Conservation (phyloP, 2,888 invertebrate species). For the Drosophila kuntzei region DNA sequence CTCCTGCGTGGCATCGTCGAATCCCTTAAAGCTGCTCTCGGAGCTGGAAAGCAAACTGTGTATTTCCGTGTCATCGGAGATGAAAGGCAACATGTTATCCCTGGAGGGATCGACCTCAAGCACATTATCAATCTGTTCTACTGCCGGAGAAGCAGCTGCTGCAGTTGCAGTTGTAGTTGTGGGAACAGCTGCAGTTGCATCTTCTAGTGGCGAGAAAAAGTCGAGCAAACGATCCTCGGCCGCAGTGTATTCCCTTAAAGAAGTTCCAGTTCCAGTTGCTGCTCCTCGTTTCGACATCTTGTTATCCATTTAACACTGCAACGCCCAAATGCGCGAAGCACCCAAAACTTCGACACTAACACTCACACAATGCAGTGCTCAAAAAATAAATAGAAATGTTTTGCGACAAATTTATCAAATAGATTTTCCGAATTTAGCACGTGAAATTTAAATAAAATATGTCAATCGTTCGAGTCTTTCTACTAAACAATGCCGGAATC, state of each 20-base stretch:
- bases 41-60: slow-evolving; percentile 54
- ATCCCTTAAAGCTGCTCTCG: slow-evolving; percentile 56
- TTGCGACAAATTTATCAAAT: slow-evolving; percentile 28
- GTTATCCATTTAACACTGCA: slow-evolving; percentile 3
- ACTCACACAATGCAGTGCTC: slow-evolving; percentile 23
- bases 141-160: neutral
- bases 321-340: slow-evolving; percentile 20
- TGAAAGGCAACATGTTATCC: slow-evolving; percentile 56
- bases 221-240: slow-evolving; percentile 68
- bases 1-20: slow-evolving; percentile 12
- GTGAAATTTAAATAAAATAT: slow-evolving; percentile 71
- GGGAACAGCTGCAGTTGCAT: neutral
- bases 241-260: slow-evolving; percentile 53
- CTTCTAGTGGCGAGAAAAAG: slow-evolving; percentile 53
- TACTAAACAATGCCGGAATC: slow-evolving; percentile 47
- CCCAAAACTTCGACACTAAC: slow-evolving; percentile 13
- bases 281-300: slow-evolving; percentile 39
- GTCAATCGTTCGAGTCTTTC: slow-evolving; percentile 29
- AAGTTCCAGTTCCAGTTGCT: slow-evolving; percentile 8
- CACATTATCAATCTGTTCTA: neutral
- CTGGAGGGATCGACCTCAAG: slow-evolving; percentile 56
- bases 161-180: neutral
- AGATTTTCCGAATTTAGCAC: slow-evolving; percentile 64
- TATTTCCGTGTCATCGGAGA: slow-evolving; percentile 66
- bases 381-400: slow-evolving; percentile 17